Percentiles rank a stretch among this genome's conserved stretches.
These are phyloP conservation scores for Yponomeuta malinellus DNA, from an alignment of 2,888 invertebrate species.

Conservation along the genomic window DNA sequence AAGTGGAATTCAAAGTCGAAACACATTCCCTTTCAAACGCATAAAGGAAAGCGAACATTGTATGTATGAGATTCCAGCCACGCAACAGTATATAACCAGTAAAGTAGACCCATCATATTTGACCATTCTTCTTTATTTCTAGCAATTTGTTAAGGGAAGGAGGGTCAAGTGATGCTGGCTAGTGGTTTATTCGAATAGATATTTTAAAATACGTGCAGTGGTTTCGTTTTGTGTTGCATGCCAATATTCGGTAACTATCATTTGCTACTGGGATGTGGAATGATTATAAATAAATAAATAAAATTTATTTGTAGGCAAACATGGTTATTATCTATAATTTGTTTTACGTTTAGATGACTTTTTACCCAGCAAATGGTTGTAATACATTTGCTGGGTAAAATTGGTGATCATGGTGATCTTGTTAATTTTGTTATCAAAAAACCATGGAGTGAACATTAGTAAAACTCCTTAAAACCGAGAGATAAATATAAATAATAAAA, in stretches of 20 bases:
- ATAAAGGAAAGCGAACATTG: background rate
- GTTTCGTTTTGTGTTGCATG: background rate
- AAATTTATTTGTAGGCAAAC: no score
- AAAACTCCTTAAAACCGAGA: no score
- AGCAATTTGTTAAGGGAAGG: background rate
- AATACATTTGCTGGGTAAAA: no score
- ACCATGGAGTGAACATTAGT: no score
- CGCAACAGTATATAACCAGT: background rate
- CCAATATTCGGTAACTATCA: background rate
- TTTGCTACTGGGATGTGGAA: background rate
- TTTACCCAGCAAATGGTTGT: background rate
- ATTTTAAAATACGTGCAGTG: background rate
- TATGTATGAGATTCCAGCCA: background rate
- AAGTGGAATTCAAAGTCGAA: background rate
- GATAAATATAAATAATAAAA: no score
- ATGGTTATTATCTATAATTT: background rate
- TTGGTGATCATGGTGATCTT: no score
- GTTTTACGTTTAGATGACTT: background rate
- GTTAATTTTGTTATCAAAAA: no score
- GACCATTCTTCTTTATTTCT: background rate
- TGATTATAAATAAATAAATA: background rate
- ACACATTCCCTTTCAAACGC: constrained; percentile 1
- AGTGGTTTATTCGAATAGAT: background rate
- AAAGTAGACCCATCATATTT: background rate
- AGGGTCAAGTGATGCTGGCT: background rate